Evolutionary conservation across 2,797 vertebrate species (phyloP), one percentile per base, ranked within the genome.

Genomic region (Taeniopygia guttata): DNA sequence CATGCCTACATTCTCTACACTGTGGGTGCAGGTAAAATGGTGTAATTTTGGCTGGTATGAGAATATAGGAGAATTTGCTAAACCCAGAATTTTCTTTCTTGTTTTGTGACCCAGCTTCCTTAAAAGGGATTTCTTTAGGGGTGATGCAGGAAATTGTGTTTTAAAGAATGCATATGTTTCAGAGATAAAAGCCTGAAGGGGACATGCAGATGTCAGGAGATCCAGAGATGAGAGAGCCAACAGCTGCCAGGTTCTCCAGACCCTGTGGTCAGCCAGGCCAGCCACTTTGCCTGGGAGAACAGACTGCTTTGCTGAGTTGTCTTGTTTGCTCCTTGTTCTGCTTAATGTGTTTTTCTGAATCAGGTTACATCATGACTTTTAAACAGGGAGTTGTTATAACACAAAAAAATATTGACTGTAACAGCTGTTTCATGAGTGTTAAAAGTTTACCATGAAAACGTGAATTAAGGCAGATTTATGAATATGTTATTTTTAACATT

Each of bases 401-500:
- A 43, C 22, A 59, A 4, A 87, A 90, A 87, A 68, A 68, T 25
- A 91, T 12, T 77, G 91, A 84, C 77, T 70, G 29, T 55, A 94
- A 89, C 94, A 94, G 95, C 87, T 97, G 95, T 94, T 94, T 87
- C 83, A 1, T 63, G 94, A 95, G 45, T 62, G 56, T 87, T 94
- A 89, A 55, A 94, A 89, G 77, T 96, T 95, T 94, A 87, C 80
- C 67, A 83, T 36, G 80, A 95, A 95, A 95, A 30, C 59, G 94
- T 54, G 86, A 94, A 87, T 79, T 88, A 87, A 68, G 80, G 36
- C 91, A 93, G 93, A 96, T 94, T 96, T 97, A 96, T 97, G 88
- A 94, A 89, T 90, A 79, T 89, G 93, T 93, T 96, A 94, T 94
- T 94, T 96, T 95, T 90, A 96, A 87, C 49, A 79, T 94, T 70